These are phyloP conservation scores for Symphodus melops DNA, from an alignment of 2,113 vertebrate species.

Conservation along the genomic window DNA sequence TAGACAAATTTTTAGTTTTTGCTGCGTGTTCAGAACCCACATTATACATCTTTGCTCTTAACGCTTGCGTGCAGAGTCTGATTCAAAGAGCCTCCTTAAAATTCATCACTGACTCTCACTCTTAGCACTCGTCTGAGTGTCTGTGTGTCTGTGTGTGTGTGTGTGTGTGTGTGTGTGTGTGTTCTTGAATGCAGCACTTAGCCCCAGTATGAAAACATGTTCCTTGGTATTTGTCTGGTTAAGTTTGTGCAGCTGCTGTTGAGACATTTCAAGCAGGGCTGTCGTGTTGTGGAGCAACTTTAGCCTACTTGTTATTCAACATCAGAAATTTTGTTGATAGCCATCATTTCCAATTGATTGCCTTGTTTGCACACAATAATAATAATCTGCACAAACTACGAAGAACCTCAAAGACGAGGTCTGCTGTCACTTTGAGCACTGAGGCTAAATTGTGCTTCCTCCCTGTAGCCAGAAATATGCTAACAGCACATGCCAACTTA, in stretches of 20 bases:
- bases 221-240: conserved; percentile 28
- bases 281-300: neutral
- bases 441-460: conserved; percentile 8
- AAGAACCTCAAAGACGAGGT: neutral
- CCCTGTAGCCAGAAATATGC: conserved; percentile 3
- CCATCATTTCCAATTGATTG: neutral
- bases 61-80: neutral
- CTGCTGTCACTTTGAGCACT: conserved; percentile 12
- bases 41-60: neutral
- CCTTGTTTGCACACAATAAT: neutral
- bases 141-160: no score
- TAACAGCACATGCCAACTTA: conserved; percentile 16
- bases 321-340: conserved; percentile 1
- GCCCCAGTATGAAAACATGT: conserved; percentile 36
- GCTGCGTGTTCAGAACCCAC: neutral
- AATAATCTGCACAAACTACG: no score
- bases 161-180: conserved; percentile 4
- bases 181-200: conserved; percentile 2
- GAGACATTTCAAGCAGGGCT: conserved; percentile 11
- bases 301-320: conserved; percentile 7
- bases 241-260: conserved; percentile 48
- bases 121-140: neutral
- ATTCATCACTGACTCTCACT: conserved; percentile 22
- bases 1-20: no score
- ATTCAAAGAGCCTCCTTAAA: conserved; percentile 20